Evolutionary conservation across 2,888 invertebrate species (phyloP).

Genomic region (Caenorhabditis zanzibari): DNA sequence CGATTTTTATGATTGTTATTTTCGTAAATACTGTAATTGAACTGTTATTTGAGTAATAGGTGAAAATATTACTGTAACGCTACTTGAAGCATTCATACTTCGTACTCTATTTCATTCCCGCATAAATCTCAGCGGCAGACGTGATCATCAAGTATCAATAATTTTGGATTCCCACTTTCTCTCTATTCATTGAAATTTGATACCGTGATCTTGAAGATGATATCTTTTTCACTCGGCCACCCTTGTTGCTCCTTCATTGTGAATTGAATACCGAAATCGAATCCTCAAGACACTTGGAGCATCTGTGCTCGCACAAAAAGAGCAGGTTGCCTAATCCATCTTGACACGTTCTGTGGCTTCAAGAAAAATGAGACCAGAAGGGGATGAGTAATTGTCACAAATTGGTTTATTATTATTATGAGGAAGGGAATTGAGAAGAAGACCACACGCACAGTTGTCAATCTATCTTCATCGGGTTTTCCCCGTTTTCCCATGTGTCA

Average conservation of each 20-base stretch:
- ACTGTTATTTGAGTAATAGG: too few species aligned
- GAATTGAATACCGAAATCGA: slow-evolving; percentile 55
- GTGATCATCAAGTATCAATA: slow-evolving; percentile 51
- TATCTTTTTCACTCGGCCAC: slow-evolving; percentile 27
- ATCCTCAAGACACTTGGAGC: slow-evolving; percentile 21
- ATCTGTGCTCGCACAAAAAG: slow-evolving; percentile 28
- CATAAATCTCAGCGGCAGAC: slow-evolving; percentile 16
- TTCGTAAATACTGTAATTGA: too few species aligned
- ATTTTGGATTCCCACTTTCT: slow-evolving; percentile 16
- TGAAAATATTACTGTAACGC: too few species aligned
- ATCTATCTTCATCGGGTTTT: slow-evolving; percentile 1
- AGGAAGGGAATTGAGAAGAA: slow-evolving; percentile 24
- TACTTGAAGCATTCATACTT: neutral
- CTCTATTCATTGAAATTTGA: slow-evolving; percentile 46
- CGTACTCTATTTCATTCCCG: too few species aligned
- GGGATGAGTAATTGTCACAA: slow-evolving; percentile 59
- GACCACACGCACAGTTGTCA: slow-evolving; percentile 14
- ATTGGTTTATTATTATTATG: slow-evolving; percentile 51
- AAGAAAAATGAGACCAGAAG: slow-evolving; percentile 48
- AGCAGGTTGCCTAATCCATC: slow-evolving; percentile 60
- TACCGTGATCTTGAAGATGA: slow-evolving; percentile 51
- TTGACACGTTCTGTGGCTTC: slow-evolving; percentile 41
- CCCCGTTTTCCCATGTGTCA: slow-evolving; percentile 10
- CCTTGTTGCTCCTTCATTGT: slow-evolving; percentile 28
- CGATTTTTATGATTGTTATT: too few species aligned